Conservation (phyloP, 2,113 vertebrate genomes). For the Cinclus mexicanus region DNA sequence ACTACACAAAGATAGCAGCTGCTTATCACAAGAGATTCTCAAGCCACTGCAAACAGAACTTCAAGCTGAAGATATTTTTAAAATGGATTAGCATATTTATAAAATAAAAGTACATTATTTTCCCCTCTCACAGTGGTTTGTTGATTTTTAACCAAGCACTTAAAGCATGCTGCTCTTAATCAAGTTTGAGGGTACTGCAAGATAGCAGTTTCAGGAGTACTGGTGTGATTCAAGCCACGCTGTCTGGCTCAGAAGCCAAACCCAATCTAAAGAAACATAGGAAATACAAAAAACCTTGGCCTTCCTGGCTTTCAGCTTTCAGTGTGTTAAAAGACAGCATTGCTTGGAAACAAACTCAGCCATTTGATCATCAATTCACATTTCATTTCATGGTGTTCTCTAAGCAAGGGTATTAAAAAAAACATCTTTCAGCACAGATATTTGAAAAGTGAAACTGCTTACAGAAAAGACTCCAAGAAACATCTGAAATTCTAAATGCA, state of each 20-base stretch:
- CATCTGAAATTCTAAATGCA: background rate
- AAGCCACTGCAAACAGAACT: background rate
- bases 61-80: background rate
- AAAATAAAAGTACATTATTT: background rate
- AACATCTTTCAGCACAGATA: background rate
- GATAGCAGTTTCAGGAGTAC: background rate
- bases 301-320: background rate
- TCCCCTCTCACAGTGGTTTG: background rate
- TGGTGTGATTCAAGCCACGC: background rate
- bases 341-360: background rate
- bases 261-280: background rate
- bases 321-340: background rate
- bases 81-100: background rate
- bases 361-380: background rate
- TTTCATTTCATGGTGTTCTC: background rate
- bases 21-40: background rate
- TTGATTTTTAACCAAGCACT: background rate
- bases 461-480: background rate
- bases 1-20: background rate
- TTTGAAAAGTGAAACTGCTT: background rate
- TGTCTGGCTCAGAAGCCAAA: conserved; percentile 8
- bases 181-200: background rate
- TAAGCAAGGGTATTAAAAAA: background rate
- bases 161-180: background rate
- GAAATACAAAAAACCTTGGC: background rate